Base-by-base conservation (phyloP, 2,113 vertebrate genomes). In the Lycocorax pyrrhopterus region DNA sequence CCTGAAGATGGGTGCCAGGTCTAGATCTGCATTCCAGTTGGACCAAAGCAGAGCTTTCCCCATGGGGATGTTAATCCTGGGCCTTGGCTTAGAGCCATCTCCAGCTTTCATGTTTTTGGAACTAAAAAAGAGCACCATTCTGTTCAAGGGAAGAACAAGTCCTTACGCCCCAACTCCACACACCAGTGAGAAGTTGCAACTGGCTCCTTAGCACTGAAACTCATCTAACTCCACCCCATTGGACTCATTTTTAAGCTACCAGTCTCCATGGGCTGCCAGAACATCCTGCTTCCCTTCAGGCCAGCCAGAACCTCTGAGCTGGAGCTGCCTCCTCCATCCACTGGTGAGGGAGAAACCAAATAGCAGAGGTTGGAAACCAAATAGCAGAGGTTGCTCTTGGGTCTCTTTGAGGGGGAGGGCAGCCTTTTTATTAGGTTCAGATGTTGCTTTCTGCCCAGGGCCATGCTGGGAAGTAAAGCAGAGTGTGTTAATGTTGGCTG, bases 401-500 rank as follows among this genome's bases (percentile, higher is more conserved):
- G 93, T 97, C 83, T 74, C 75, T 72, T 55, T 58, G 79, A 49
- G 78, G 89, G 75, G 78, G 80, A 86, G 35, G 35, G 84, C 72
- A 92, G 93, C 76, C 29, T 71, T 90, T 93, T 85, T 83, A 95
- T 97, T 87, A 83, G 74, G 89, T 89, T 89, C 93, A 95, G 93
- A 94, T 97, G 96, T 93, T 95, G 62, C 18, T 85, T 94, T 89
- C 74, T 96, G 81, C 93, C 93, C 84, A 2, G 0, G 84, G 96
- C 93, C 75, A 5, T 89, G 77, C 87, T 95, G 93, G 89, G 93
- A 95, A 95, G 84, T 79, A 64, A 79, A 95, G 91, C 74, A 77
- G 75, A 84, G 44, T 9, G 37, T 95, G 94, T 94, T 95, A 87
- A 68, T 93, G 81, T 96, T 96, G 94, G 95, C 94, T 89, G 84